Conservation (phyloP, 2,888 invertebrate species). For the Cataglyphis cursor region DNA sequence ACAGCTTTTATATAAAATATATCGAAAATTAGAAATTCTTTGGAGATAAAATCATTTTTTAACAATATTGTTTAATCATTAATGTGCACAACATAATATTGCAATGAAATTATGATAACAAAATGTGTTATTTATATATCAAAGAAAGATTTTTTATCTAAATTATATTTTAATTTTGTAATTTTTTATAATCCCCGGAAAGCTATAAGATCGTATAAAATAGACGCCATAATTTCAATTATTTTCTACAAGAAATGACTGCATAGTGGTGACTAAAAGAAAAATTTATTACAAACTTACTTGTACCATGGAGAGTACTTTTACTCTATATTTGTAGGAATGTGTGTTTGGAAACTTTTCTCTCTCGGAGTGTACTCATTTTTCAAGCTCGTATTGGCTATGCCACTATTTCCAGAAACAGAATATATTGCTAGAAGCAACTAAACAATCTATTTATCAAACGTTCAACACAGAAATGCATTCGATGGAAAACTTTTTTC, state of each 20-base stretch:
- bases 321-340: slow-evolving; percentile 46
- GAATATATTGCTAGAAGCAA: slow-evolving; percentile 34
- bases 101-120: not conserved
- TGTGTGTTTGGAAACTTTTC: slow-evolving; percentile 57
- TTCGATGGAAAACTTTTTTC: slow-evolving; percentile 1
- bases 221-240: not conserved
- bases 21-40: slow-evolving; percentile 24
- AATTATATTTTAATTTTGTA: not conserved
- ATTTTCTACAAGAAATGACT: slow-evolving; percentile 3
- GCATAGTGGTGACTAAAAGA: slow-evolving; percentile 32
- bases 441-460: slow-evolving; percentile 33
- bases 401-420: slow-evolving; percentile 37
- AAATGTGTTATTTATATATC: not conserved
- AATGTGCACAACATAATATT: not conserved
- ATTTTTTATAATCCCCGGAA: not conserved
- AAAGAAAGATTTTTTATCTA: not conserved
- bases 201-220: slow-evolving; percentile 6
- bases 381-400: slow-evolving; percentile 46
- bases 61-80: not conserved
- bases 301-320: slow-evolving; percentile 22
- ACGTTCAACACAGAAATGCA: not conserved
- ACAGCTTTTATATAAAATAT: slow-evolving; percentile 31
- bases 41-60: not conserved
- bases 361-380: slow-evolving; percentile 44
- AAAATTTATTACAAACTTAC: slow-evolving; percentile 55